phyloP scores from a whole-genome alignment of 2,888 invertebrate species.

The Heteropelma amictum region DNA sequence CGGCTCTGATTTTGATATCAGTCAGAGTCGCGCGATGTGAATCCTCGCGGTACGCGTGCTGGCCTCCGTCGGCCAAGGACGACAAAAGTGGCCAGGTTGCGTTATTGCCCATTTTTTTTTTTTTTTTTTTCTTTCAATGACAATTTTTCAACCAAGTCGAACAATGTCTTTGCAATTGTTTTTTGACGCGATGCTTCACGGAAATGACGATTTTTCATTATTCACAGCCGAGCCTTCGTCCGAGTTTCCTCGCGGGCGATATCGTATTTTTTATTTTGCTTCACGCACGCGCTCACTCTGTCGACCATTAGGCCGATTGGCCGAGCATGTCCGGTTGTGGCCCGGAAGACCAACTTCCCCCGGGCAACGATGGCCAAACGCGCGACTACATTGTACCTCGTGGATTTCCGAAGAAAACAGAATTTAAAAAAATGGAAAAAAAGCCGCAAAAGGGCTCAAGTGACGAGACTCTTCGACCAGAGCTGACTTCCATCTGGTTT shows the following conservation, averaged over 20 bases:
- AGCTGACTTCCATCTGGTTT: background rate
- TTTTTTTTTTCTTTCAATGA: background rate
- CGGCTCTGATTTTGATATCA: constrained; percentile 53
- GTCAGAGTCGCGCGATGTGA: constrained; percentile 62
- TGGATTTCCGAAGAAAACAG: background rate
- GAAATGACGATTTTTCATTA: background rate
- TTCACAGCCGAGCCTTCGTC: background rate
- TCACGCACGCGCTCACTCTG: constrained; percentile 54
- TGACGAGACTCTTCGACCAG: background rate
- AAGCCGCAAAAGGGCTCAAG: too few species aligned
- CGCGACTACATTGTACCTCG: too few species aligned
- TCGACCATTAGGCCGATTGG: constrained; percentile 67
- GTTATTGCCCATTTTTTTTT: too few species aligned
- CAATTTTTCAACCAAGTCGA: background rate
- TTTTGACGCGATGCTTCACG: background rate
- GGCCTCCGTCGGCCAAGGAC: constrained; percentile 43
- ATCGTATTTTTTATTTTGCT: constrained; percentile 22
- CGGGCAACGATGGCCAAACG: constrained; percentile 56
- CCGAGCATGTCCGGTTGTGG: constrained; percentile 65
- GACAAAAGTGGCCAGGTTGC: too few species aligned
- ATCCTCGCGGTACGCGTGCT: constrained; percentile 63
- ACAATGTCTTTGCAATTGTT: background rate
- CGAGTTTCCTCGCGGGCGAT: background rate
- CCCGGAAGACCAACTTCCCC: constrained; percentile 67
- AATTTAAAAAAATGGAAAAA: too few species aligned